A percentile compares a stretch with the other conserved stretches of the same genome.
Evolutionary conservation across 2,113 vertebrate species (phyloP).

Genomic region (Chiloscyllium plagiosum): DNA sequence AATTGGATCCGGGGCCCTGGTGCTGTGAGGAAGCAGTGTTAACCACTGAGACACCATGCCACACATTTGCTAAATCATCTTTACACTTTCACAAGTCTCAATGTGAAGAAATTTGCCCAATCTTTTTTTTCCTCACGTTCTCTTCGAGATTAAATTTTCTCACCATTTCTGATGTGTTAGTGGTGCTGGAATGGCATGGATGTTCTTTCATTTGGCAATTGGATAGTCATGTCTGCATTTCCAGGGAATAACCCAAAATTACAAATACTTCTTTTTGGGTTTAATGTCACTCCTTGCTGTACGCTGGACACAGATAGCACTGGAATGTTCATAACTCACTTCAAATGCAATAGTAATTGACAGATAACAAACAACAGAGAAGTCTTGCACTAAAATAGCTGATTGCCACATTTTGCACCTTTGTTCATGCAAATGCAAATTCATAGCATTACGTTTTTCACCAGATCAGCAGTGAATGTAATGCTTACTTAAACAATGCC

Average conservation of each 20-base stretch:
- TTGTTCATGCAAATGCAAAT: background rate
- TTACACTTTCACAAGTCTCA: background rate
- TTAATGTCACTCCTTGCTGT: background rate
- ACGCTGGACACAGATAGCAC: background rate
- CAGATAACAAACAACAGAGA: background rate
- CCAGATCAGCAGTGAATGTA: background rate
- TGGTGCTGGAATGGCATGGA: too few species aligned
- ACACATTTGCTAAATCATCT: too few species aligned
- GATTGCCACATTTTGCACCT: background rate
- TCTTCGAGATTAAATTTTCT: too few species aligned
- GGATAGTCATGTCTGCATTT: too few species aligned
- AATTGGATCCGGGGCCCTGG: background rate
- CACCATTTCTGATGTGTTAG: too few species aligned
- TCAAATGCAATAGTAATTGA: background rate
- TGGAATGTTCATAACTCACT: background rate
- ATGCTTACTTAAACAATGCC: background rate
- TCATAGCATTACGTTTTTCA: background rate
- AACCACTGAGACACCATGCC: too few species aligned
- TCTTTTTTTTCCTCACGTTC: too few species aligned
- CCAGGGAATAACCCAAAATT: too few species aligned
- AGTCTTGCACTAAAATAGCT: background rate
- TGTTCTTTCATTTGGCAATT: too few species aligned
- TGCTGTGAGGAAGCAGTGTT: too few species aligned
- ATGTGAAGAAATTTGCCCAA: background rate
- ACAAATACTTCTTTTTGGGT: background rate